phyloP scores from a whole-genome alignment of 1,140 invertebrate species.

The Hestina assimilis region DNA sequence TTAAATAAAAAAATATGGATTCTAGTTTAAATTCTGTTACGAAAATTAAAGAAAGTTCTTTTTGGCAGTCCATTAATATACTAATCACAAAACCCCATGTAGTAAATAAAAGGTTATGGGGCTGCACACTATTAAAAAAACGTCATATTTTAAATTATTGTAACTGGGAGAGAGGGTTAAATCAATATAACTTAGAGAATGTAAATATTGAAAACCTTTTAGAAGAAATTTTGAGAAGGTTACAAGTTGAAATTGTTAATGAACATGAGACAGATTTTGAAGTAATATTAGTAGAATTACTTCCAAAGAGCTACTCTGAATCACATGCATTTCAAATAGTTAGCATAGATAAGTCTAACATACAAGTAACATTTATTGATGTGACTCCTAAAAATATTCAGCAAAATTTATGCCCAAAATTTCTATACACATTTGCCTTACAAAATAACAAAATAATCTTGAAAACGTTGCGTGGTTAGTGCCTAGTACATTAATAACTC shows the following conservation, averaged over 20 bases:
- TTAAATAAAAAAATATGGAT: constrained; percentile 7
- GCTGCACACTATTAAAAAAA: constrained; percentile 39
- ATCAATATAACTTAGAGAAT: background rate
- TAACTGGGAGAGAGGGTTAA: background rate
- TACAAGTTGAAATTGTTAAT: background rate
- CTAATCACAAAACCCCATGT: constrained; percentile 63
- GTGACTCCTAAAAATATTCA: constrained; percentile 37
- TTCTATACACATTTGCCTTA: constrained; percentile 46
- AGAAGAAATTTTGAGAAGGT: background rate
- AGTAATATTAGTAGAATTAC: constrained; percentile 47
- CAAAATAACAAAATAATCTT: constrained; percentile 35
- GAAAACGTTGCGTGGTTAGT: constrained; percentile 41
- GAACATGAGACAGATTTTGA: constrained; percentile 25
- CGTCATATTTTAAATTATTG: constrained; percentile 11
- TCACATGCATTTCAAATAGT: constrained; percentile 53
- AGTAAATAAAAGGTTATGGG: constrained; percentile 67
- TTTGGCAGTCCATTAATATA: constrained; percentile 55
- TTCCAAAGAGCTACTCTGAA: constrained; percentile 49
- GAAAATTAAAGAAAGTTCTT: constrained; percentile 16
- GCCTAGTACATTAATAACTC: constrained; percentile 5
- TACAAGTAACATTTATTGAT: constrained; percentile 47
- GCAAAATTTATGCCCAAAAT: constrained; percentile 53
- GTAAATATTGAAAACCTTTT: background rate
- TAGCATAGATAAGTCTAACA: constrained; percentile 32
- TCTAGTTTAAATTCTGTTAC: background rate